Evolutionary conservation across 2,113 vertebrate species (phyloP).

Genomic region (Pachyramphus minor): DNA sequence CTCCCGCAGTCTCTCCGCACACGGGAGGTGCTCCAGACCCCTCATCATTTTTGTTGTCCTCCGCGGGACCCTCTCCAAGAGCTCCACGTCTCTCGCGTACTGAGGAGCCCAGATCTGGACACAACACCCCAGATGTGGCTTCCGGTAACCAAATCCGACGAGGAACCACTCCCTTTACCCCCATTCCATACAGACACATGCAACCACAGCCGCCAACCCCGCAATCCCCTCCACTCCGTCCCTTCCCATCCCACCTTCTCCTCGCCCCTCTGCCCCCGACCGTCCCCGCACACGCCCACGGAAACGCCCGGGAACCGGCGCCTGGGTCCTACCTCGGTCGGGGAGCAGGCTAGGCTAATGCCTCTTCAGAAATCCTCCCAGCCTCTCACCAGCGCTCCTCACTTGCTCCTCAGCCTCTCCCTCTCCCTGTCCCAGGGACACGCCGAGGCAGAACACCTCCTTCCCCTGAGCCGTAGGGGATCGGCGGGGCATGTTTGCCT

Average conservation of each 20-base stretch:
- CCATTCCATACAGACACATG: accelerated
- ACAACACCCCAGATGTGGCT: not conserved
- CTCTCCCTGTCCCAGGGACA: accelerated
- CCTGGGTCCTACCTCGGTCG: accelerated
- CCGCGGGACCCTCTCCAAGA: not conserved
- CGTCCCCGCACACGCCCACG: too few species aligned
- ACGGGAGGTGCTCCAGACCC: not conserved
- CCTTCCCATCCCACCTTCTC: too few species aligned
- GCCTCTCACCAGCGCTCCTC: accelerated
- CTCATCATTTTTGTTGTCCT: too few species aligned
- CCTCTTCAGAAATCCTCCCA: not conserved
- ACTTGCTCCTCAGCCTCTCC: accelerated
- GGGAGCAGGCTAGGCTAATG: accelerated
- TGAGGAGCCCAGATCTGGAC: not conserved
- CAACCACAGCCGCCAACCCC: too few species aligned
- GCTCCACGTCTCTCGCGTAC: not conserved
- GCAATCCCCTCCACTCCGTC: too few species aligned
- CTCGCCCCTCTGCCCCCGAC: too few species aligned
- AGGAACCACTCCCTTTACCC: accelerated
- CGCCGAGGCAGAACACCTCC: accelerated
- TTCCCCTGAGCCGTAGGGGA: accelerated
- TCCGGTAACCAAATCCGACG: accelerated
- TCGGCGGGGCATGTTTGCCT: accelerated
- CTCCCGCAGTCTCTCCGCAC: not conserved
- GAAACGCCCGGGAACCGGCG: accelerated